Percentiles rank a stretch among this genome's conserved stretches.
Conservation (phyloP, 2,113 vertebrate species). For the Mastomys natalensis region DNA sequence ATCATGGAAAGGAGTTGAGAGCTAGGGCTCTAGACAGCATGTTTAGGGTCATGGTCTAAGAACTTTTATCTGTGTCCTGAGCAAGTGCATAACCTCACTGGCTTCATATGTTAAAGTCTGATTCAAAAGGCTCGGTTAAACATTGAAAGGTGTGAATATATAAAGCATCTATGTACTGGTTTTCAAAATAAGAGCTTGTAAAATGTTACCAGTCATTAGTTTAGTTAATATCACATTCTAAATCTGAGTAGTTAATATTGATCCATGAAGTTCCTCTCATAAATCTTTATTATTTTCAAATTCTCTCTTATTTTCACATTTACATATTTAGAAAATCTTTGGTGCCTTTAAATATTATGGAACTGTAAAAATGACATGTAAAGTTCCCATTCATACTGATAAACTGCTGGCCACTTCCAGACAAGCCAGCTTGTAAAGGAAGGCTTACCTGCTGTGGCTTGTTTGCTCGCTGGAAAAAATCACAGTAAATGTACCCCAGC, state of each 20-base stretch:
- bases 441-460: slow-evolving; percentile 96
- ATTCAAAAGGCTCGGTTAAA: neutral
- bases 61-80: neutral
- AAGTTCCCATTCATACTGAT: neutral
- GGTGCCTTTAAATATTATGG: neutral
- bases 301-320: neutral
- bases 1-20: neutral
- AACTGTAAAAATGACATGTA: neutral
- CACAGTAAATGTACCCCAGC: slow-evolving; percentile 98
- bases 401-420: fast-evolving
- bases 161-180: slow-evolving; percentile 58
- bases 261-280: neutral
- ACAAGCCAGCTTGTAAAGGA: neutral
- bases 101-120: neutral
- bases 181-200: slow-evolving; percentile 66
- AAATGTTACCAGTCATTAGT: neutral
- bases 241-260: neutral
- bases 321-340: neutral
- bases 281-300: neutral
- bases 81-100: neutral
- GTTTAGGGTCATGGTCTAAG: neutral
- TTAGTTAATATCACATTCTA: neutral
- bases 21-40: neutral
- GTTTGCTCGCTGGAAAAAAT: slow-evolving; percentile 95
- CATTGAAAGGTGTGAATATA: neutral